Evolutionary conservation across 1,140 invertebrate species (phyloP).

Genomic region (Hycleus phaleratus): DNA sequence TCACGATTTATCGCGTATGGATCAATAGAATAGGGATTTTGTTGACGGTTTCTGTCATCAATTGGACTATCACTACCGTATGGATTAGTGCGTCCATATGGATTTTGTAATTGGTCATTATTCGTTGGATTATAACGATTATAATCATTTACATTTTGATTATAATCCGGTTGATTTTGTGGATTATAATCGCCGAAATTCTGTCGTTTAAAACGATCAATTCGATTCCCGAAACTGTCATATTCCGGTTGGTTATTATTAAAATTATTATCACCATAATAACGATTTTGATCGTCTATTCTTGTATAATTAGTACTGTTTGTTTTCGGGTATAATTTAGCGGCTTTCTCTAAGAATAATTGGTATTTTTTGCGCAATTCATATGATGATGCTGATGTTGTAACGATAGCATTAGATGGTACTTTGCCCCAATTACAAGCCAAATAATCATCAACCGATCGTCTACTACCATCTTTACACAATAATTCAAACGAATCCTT

Average conservation of each 20-base stretch:
- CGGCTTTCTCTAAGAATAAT: slow-evolving; percentile 49
- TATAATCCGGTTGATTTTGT: neutral
- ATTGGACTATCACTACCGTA: neutral
- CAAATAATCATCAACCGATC: slow-evolving; percentile 61
- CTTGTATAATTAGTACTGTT: neutral
- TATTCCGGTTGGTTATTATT: neutral
- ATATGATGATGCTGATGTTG: slow-evolving; percentile 64
- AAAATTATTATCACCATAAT: neutral
- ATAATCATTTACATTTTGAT: slow-evolving; percentile 2
- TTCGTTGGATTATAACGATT: neutral
- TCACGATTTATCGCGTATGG: slow-evolving; percentile 32
- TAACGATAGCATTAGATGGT: slow-evolving; percentile 80
- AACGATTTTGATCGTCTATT: slow-evolving; percentile 12
- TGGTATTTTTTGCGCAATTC: slow-evolving; percentile 55
- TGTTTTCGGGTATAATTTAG: slow-evolving; percentile 40
- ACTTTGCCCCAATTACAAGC: slow-evolving; percentile 83
- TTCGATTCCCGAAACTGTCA: slow-evolving; percentile 17
- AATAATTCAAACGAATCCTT: slow-evolving; percentile 75
- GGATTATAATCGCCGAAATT: slow-evolving; percentile 21
- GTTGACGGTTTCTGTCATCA: slow-evolving; percentile 18
- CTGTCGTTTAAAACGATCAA: slow-evolving; percentile 25
- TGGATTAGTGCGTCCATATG: neutral
- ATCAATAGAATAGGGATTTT: slow-evolving; percentile 27
- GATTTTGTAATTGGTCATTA: neutral
- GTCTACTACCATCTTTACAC: slow-evolving; percentile 73